Percentiles rank a stretch among this genome's conserved stretches.
These are phyloP conservation scores for Sus cebifrons DNA, from an alignment of 2,797 vertebrate species.

Conservation along the genomic window DNA sequence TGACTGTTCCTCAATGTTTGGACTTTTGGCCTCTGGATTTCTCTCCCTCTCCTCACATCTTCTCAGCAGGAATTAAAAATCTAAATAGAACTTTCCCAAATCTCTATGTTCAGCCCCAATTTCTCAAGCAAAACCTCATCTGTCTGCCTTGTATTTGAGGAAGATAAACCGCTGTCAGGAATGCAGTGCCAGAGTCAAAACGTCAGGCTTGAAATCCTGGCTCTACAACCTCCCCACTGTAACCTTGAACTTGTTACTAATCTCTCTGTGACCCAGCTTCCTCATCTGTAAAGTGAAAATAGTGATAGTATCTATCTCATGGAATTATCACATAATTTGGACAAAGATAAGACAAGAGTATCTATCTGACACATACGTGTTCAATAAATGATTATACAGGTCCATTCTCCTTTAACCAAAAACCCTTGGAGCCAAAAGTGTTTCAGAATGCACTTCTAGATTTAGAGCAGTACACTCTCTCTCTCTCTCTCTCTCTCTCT, in stretches of 20 bases:
- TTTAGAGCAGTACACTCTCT: not conserved
- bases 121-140: slow-evolving; percentile 38
- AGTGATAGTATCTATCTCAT: not conserved
- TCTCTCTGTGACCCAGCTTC: slow-evolving; percentile 40
- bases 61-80: slow-evolving; percentile 21
- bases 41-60: not conserved
- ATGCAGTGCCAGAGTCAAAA: slow-evolving; percentile 42
- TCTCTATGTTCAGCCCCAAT: slow-evolving; percentile 14
- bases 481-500: too few relatives aligned
- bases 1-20: not conserved
- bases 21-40: slow-evolving; percentile 57
- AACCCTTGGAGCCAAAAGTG: not conserved
- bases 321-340: slow-evolving; percentile 28
- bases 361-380: not conserved
- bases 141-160: not conserved
- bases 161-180: slow-evolving; percentile 15
- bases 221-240: not conserved
- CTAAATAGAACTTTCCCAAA: slow-evolving; percentile 50
- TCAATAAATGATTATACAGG: slow-evolving; percentile 58
- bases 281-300: slow-evolving; percentile 53
- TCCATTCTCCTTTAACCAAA: slow-evolving; percentile 57
- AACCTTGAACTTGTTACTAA: slow-evolving; percentile 47
- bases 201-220: slow-evolving; percentile 6
- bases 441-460: slow-evolving; percentile 42
- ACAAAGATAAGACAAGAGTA: slow-evolving; percentile 13